A percentile compares a stretch with the other conserved stretches of the same genome.
Evolutionary conservation across 2,113 vertebrate genomes (phyloP).

Genomic region (Oreochromis niloticus): DNA sequence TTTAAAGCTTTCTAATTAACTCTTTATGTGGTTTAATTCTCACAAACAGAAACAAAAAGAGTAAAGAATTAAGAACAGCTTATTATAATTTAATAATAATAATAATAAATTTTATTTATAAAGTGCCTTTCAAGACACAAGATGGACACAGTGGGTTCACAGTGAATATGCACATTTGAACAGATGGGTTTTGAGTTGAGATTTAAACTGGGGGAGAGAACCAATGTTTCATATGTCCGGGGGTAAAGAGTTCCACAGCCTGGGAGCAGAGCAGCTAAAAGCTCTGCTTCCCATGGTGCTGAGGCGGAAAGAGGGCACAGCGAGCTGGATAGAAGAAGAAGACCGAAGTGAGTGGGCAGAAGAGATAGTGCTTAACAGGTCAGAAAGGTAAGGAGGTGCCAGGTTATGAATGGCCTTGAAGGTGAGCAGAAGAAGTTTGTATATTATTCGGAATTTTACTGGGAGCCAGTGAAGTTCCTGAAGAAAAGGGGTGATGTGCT

Average conservation of each 20-base stretch:
- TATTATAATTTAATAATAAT: background rate
- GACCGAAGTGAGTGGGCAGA: background rate
- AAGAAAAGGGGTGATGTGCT: background rate
- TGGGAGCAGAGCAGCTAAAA: background rate
- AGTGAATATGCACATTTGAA: background rate
- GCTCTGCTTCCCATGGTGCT: background rate
- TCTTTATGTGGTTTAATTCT: background rate
- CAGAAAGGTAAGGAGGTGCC: background rate
- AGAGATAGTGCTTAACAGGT: background rate
- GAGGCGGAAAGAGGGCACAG: background rate
- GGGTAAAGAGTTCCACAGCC: background rate
- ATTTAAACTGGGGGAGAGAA: background rate
- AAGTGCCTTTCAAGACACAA: background rate
- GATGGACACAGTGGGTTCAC: background rate
- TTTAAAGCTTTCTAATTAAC: background rate
- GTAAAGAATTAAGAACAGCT: background rate
- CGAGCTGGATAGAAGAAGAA: background rate
- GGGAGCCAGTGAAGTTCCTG: accelerated
- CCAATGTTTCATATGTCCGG: too few species aligned
- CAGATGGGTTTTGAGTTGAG: background rate
- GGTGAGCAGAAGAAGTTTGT: background rate
- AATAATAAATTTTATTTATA: background rate
- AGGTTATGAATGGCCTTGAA: background rate
- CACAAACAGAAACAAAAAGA: background rate
- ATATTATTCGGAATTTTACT: accelerated